Base-by-base conservation (phyloP, 2,888 invertebrate species). In the Leucozona laternaria region DNA sequence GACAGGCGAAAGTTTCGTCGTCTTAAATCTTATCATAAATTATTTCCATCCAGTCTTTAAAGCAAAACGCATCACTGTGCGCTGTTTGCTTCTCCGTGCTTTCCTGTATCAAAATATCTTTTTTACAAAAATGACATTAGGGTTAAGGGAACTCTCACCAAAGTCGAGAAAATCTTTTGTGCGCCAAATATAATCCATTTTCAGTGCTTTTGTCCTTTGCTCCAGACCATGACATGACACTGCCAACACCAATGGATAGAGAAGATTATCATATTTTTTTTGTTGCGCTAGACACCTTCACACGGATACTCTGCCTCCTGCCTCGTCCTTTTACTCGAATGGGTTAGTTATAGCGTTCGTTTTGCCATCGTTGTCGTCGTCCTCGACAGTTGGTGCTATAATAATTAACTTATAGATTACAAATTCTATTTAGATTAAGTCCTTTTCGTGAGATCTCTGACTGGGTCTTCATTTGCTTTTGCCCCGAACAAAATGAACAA, bases 391-490 rank as follows among this genome's bases (percentile, higher is more conserved):
- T 17, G 31, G 20, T 53, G 68, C 34, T 31, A 57, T 34, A 31
- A 73, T 78, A 86, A 79, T 86, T 86, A 86, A 75, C 82, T 82
- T 71, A 78, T 75, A 78, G 81, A 86, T 86, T 86, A 78, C 86
- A 82, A 75, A 81, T 82, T 86, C 81, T 75, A 82, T 86, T 78
- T 60, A 58, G 71, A 82, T 86, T 82, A 82, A 78, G 85, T 68
- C 77, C 62, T 81, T 73, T 85, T 71, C 55, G 72, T 76, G 79
- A 72, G 71, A 72, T 79, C 76, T 70, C 71, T 71, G 77, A 62
- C 72, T 80, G 71, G 71, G 66, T 50, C 40, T 66, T 72, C 13
- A 37, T 58, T 58, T 13, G 45, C 28, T 45, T 64, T 31, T 13
- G 34, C 8, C 66, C 22, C 50, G 43, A 62, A 64, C 25, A 64